Evolutionary conservation across 2,888 invertebrate genomes (phyloP).

Genomic region (Liodrosophila aerea): DNA sequence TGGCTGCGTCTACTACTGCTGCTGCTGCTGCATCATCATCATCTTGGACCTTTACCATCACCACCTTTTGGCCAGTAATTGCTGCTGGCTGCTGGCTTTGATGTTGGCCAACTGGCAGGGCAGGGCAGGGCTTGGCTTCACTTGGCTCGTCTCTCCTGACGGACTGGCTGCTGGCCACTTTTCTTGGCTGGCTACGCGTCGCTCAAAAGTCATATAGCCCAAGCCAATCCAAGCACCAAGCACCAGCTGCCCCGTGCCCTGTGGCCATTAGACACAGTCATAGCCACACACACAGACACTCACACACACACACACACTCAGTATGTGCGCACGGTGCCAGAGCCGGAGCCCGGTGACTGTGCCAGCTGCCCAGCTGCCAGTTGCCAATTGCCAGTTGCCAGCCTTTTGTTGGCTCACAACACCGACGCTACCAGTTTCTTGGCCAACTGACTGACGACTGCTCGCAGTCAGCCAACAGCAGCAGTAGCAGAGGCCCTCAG

Average conservation of each 20-base stretch:
- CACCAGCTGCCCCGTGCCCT: constrained; percentile 46
- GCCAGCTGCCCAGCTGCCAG: constrained; percentile 63
- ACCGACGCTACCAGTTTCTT: constrained; percentile 79
- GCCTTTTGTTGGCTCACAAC: constrained; percentile 77
- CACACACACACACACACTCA: constrained; percentile 24
- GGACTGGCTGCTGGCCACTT: constrained; percentile 66
- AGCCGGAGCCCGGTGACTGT: constrained; percentile 55
- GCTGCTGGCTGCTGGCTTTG: constrained; percentile 59
- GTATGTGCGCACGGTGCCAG: constrained; percentile 7
- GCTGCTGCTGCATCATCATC: constrained; percentile 36
- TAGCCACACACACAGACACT: constrained; percentile 3
- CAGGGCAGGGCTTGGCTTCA: constrained; percentile 37
- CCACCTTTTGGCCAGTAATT: constrained; percentile 65
- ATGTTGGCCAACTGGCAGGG: constrained; percentile 53
- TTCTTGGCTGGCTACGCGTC: constrained; percentile 77
- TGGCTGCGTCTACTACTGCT: constrained; percentile 12
- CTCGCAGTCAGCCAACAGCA: constrained; percentile 75
- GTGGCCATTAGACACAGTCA: constrained; percentile 24
- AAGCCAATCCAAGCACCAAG: constrained; percentile 50
- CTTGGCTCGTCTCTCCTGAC: constrained; percentile 59
- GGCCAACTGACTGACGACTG: constrained; percentile 81
- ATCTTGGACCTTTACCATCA: constrained; percentile 67
- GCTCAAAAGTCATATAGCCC: constrained; percentile 63
- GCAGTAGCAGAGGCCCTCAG: constrained; percentile 73
- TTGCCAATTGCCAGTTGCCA: constrained; percentile 65